Base-by-base conservation (phyloP, 2,113 vertebrate genomes). In the Xiphophorus hellerii region DNA sequence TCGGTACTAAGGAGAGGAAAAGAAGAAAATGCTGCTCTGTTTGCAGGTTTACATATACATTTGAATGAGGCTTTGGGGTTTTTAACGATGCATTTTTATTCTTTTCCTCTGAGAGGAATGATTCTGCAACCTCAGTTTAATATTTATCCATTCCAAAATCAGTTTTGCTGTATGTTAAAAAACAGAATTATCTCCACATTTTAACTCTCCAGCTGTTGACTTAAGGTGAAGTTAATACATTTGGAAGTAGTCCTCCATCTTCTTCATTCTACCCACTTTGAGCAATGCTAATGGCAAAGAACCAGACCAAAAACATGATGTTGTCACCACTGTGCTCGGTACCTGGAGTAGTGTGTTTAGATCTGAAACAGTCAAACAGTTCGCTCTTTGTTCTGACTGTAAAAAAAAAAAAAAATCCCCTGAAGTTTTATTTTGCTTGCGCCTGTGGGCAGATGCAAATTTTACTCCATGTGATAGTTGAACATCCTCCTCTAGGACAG, bases 1-100 rank as follows among this genome's bases (percentile, higher is more conserved):
- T 82, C 97, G 96, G 89, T 98, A 99, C 98, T 99, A 42, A 1
- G 4, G 86, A 31, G 15, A 70, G 72, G 27, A 69, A 33, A 62
- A 33, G 78, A 1, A 62, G 51, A 60, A 42, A 7, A 6, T 15
- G 4, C 20, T 20, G 44, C 17, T 48, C 17, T 20, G 44, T 48
- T 48, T 6, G 5, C 44, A 48, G 44, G 17, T 48, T 48, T 48
- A 20, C 44, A 48, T 48, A 12, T 10, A 37, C 14, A 48, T 48
- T 48, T 20, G 44, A 6, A 48, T 48, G 63, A 65, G 63, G 2
- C 17, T 58, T 58, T 25, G 22, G 25, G 22, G 51, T 7, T 58
- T 58, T 58, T n/a, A 58, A 25, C 10, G 0, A 58, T 58, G 22
- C 5, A 58, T 58, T 58, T 58, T 10, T 8, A 20, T 58, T 6